Evolutionary conservation across 2,113 vertebrate species (phyloP), one percentile per base, ranked within the genome.

Genomic region (Cyphomyrus discorhynchus): DNA sequence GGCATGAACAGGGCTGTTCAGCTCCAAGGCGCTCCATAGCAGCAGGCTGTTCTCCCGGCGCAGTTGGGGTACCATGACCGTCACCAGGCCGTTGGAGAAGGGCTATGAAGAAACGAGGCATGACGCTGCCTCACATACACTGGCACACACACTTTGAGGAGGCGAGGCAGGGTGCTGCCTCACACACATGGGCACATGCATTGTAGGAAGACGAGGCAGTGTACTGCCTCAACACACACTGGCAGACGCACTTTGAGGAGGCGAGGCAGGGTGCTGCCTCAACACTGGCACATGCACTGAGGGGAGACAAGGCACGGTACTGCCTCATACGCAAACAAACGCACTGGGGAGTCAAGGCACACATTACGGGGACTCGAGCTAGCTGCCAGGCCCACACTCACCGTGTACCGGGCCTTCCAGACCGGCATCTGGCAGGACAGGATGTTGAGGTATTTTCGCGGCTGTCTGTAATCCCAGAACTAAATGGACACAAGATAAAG

Each of bases 381-480:
- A 27, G 2, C 56, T 42, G 66, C 47, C 17, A 15, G 24, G 62
- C 42, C 86, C 86, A 92, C 88, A 92, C 97, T 96, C 92, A 99
- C 98, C 15, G 98, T 98, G 94, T 99, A 99, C 91, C 98, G 94
- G 87, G 98, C 98, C 93, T 99, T 99, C 98, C 98, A 99, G 90
- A 99, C 98, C 0, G 98, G 98, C 70, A 99, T 98, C 94, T 99
- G 98, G 91, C 98, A 99, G 80, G 98, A 97, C 91, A 99, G 95
- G 92, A 99, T 98, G 93, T 93, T 98, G 93, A 99, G 96, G 94
- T 98, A 99, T 92, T 99, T 99, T 93, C 98, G 96, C 90, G 98
- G 98, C 93, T 99, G 98, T 90, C 98, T 96, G 93, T 96, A 98
- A 96, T 99, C 98, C 98, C 98, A 99, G 92, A 99, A 99, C 98